A percentile compares a stretch with the other conserved stretches of the same genome.
phyloP scores from a whole-genome alignment of 2,888 invertebrate species.

The Tetramorium bicarinatum region DNA sequence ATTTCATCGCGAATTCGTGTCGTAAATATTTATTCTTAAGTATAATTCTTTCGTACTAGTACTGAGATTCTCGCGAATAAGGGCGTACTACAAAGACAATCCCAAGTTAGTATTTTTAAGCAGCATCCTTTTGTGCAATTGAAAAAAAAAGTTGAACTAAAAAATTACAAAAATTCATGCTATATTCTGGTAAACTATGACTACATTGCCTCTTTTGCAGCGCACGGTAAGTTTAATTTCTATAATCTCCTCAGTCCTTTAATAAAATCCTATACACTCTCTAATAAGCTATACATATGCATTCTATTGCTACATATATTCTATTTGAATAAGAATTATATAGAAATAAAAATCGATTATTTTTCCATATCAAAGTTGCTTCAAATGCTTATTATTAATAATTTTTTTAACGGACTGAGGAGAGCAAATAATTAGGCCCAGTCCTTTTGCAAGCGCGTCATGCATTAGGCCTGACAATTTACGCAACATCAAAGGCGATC shows the following conservation, averaged over 20 bases:
- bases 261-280: neutral
- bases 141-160: constrained; percentile 4
- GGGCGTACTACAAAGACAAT: neutral
- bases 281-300: neutral
- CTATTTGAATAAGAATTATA: neutral
- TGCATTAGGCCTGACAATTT: constrained; percentile 54
- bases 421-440: neutral
- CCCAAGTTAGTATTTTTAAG: constrained; percentile 8
- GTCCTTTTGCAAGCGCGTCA: constrained; percentile 39
- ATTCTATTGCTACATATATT: neutral
- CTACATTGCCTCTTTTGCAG: constrained; percentile 10
- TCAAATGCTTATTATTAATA: neutral
- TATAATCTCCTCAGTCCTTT: constrained; percentile 15
- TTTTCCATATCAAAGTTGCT: neutral
- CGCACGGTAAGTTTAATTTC: neutral
- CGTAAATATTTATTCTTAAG: neutral
- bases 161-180: constrained; percentile 29
- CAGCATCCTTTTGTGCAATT: constrained; percentile 7
- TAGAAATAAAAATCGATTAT: constrained; percentile 12
- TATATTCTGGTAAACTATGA: neutral
- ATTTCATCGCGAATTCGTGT: neutral
- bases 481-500: constrained; percentile 68
- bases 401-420: neutral
- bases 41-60: neutral
- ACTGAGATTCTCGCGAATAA: too few species aligned